Conservation (phyloP, 2,888 invertebrate species). For the Aphrophora alni region DNA sequence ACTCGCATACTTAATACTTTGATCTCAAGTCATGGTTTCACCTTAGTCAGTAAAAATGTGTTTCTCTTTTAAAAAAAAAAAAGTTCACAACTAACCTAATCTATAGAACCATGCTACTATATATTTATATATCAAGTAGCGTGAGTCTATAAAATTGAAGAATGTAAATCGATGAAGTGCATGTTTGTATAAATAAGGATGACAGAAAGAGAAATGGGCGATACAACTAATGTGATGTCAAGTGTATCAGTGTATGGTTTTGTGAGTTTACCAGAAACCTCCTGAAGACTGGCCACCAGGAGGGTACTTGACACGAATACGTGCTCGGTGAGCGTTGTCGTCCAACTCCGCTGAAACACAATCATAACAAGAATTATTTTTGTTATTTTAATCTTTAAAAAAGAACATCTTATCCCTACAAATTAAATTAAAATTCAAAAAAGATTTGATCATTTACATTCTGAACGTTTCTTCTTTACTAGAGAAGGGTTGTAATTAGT, state of each 20-base stretch:
- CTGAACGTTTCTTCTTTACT: too few relatives aligned
- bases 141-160: neutral
- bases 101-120: neutral
- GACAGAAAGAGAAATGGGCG: neutral
- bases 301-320: conserved; percentile 86
- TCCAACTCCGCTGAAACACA: conserved; percentile 74
- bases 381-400: neutral
- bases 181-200: neutral
- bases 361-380: too few relatives aligned
- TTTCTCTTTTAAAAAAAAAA: neutral
- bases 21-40: neutral
- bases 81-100: neutral
- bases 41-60: neutral
- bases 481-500: too few relatives aligned
- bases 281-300: conserved; percentile 89
- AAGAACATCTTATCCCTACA: neutral
- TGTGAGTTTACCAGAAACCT: conserved; percentile 73
- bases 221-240: too few relatives aligned
- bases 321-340: conserved; percentile 74
- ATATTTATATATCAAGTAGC: neutral
- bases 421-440: too few relatives aligned
- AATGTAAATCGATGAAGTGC: neutral
- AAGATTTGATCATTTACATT: too few relatives aligned
- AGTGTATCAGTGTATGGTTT: neutral
- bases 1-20: neutral